These are phyloP conservation scores for Neolamprologus devosi DNA, from an alignment of 2,113 vertebrate species.

Conservation along the genomic window DNA sequence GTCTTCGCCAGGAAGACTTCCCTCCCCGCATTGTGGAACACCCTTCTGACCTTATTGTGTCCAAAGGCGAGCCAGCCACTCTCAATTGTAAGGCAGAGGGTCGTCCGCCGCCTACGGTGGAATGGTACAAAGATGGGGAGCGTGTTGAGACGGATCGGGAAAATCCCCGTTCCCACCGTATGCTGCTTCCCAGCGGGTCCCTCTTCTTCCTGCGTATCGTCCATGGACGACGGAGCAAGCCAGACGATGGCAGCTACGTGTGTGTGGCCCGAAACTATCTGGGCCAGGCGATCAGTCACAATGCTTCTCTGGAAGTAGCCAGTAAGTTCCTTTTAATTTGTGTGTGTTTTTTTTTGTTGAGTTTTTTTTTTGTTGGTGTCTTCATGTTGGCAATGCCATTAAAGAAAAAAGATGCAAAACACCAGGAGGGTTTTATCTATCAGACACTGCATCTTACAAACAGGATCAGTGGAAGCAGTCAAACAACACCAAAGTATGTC, in stretches of 20 bases:
- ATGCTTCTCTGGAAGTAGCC: constrained; percentile 94
- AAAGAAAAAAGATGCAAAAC: background rate
- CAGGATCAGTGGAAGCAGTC: background rate
- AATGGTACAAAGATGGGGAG: constrained; percentile 71
- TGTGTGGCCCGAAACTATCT: constrained; percentile 95
- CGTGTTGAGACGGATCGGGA: constrained; percentile 67
- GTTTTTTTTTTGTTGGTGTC: background rate
- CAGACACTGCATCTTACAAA: background rate
- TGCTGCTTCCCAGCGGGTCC: constrained; percentile 79
- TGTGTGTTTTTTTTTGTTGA: background rate
- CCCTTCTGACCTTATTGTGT: constrained; percentile 70
- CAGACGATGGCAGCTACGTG: constrained; percentile 87
- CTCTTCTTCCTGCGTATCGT: constrained; percentile 91
- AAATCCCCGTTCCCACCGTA: constrained; percentile 69
- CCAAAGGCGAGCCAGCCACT: constrained; percentile 69
- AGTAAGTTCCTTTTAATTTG: constrained; percentile 75
- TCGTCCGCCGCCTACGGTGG: constrained; percentile 62
- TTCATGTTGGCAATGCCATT: background rate
- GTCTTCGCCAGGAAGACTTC: constrained; percentile 71
- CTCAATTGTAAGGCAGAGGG: constrained; percentile 72
- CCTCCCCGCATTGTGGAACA: constrained; percentile 72
- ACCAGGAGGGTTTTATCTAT: background rate
- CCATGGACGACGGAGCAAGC: constrained; percentile 86
- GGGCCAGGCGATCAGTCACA: constrained; percentile 91
- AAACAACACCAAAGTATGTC: background rate